Evolutionary conservation across 2,113 vertebrate species (phyloP).

Genomic region (Rhagologus leucostigma): DNA sequence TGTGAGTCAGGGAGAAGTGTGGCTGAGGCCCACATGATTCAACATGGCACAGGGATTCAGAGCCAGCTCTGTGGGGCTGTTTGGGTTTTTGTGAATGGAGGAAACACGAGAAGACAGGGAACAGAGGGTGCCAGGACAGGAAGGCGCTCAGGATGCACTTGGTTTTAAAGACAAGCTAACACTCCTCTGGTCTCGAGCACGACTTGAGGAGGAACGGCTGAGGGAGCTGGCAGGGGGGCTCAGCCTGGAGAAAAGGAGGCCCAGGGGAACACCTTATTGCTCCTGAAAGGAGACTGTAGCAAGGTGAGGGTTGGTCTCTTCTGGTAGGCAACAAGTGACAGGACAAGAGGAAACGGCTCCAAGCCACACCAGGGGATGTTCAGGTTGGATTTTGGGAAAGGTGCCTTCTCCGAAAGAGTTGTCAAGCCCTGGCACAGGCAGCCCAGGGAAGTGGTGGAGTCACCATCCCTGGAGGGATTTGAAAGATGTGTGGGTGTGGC

Average conservation of each 20-base stretch:
- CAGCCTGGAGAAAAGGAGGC: neutral
- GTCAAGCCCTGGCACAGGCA: neutral
- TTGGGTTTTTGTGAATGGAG: neutral
- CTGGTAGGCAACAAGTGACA: neutral
- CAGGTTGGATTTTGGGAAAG: neutral
- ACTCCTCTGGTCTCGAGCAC: neutral
- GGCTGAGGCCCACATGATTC: slow-evolving; percentile 21
- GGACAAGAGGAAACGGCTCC: neutral
- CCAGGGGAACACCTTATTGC: too few relatives aligned
- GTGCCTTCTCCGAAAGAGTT: neutral
- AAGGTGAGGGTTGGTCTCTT: neutral
- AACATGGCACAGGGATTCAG: neutral
- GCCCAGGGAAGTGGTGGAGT: neutral
- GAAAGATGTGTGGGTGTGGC: neutral
- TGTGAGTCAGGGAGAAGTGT: slow-evolving; percentile 22
- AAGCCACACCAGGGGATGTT: neutral
- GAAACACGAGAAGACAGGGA: neutral
- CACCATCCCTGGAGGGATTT: neutral
- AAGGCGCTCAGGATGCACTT: accelerated
- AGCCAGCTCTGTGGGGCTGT: neutral
- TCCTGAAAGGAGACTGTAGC: neutral
- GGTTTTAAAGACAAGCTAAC: neutral
- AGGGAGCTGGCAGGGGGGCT: neutral
- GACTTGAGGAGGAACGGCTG: neutral
- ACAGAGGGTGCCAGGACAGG: neutral